Evolutionary conservation across 2,888 invertebrate genomes (phyloP), one percentile per base, ranked within the genome.

Genomic region (Euplagia quadripunctaria): DNA sequence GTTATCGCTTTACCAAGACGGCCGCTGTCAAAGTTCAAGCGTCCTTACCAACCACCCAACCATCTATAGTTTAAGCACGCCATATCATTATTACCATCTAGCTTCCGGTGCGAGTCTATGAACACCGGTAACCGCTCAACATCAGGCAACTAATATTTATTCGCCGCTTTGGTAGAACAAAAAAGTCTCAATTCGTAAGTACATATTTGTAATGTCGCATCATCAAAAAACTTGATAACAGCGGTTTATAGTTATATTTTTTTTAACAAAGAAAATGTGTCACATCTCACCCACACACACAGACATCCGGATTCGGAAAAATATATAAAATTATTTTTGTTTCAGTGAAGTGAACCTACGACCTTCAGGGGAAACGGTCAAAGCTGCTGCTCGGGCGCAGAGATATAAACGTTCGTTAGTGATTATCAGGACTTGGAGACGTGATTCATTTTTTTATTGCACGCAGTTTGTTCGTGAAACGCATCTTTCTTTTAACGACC

Each of bases 361-460:
- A 76, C 82, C 82, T 82, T 83, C 78, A 83, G 49, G 16, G 49
- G 46, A 79, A 55, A 42, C 83, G 83, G 81, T 82, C 78, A 74
- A 20, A 64, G 52, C 71, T 42, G 42, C 2, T 55, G 67, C 63
- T 61, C 20, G 68, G 46, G n/a, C 64, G 68, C 63, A 20, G 42
- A 73, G 49, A 75, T 70, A 80, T 81, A 74, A 76, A 72, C 66
- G 69, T 75, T 80, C 72, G 61, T 71, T 72, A 58, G 61, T 42
- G 31, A 42, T 64, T 75, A 69, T 78, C 73, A 71, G 70, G 68
- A 66, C 7, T 61, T 71, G 49, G 49, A 43, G 41, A 7, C 69
- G 73, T 67, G 74, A 74, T 69, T n/a, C 20, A 52, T n/a, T 74
- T 71, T 71, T 68, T 51, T 71, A 16, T 41, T 31, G 16, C 68